Evolutionary conservation across 2,113 vertebrate species (phyloP), one percentile per base, ranked within the genome.

Genomic region (Sinocyclocheilus anshuiensis): DNA sequence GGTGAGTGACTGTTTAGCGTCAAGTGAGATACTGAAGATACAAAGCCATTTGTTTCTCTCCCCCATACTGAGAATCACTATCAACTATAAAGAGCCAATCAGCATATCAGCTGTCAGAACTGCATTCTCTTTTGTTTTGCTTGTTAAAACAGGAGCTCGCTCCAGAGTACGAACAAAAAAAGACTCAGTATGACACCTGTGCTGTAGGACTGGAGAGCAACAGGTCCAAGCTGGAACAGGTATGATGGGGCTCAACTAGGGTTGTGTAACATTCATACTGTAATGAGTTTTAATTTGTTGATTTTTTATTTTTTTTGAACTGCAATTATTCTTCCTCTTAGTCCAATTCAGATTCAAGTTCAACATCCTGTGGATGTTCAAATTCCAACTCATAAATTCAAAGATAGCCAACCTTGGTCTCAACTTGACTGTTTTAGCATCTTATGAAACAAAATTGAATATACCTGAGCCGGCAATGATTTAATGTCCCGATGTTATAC

Each of bases 141-240:
- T 7, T 91, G 87, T 92, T 81, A 33, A 81, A 10, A 90, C 90
- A 99, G 98, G 97, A 98, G 85, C 92, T 99, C 67, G 96, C 92
- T 90, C 96, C 97, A 86, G 97, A 98, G 85, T 93, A 96, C 26
- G 96, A 98, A 6, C 97, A 96, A 67, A 99, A 96, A 93, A 99
- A 98, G 92, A 90, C 93, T 16, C 97, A 96, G 15, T 99, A 99
- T 3, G 96, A 99, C 90, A 97, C 96, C 77, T 98, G 97, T 81
- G 96, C 97, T 0, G 98, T 96, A 0, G 97, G 98, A 76, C 85
- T 99, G 81, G 98, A 99, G 92, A 99, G 97, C 93, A 97, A 96
- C 86, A 93, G 97, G 77, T 97, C 97, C 0, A 93, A 96, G n/a
- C 90, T 98, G 90, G 97, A 99, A 82, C 97, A 99, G 97, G 98